Percentiles rank a stretch among this genome's conserved stretches.
Evolutionary conservation across 2,888 invertebrate genomes (phyloP).

Genomic region (Cryptosula pallasiana): DNA sequence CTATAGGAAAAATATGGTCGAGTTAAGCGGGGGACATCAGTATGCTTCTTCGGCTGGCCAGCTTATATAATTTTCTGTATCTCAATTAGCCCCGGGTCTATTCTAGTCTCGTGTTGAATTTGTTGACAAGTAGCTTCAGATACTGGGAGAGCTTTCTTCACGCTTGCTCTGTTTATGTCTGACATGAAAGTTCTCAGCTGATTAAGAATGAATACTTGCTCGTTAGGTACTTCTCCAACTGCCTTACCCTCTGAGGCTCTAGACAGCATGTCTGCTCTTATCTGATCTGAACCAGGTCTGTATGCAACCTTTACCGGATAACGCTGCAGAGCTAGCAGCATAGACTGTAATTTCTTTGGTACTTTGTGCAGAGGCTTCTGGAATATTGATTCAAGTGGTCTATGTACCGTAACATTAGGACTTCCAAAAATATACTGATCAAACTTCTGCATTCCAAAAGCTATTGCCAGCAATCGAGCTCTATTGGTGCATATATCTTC

Average conservation of each 20-base stretch:
- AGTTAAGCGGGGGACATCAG: neutral
- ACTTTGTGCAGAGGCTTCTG: no score
- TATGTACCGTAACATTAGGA: no score
- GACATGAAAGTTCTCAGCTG: slow-evolving; percentile 15
- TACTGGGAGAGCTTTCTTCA: slow-evolving; percentile 14
- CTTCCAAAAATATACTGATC: no score
- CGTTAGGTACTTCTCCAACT: neutral
- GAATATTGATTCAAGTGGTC: no score
- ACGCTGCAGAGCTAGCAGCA: no score
- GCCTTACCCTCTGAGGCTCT: neutral
- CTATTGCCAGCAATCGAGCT: no score
- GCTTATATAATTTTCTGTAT: neutral
- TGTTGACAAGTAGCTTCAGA: neutral
- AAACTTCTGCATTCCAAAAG: no score
- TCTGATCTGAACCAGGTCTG: slow-evolving; percentile 2
- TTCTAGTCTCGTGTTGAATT: neutral
- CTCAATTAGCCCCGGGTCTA: neutral
- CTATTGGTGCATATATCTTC: slow-evolving; percentile 16
- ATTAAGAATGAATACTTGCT: neutral
- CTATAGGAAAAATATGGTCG: neutral
- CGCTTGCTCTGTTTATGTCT: neutral
- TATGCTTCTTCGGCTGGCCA: neutral
- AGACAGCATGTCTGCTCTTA: slow-evolving; percentile 9
- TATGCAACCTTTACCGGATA: no score
- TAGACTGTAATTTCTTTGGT: no score